Evolutionary conservation across 2,797 vertebrate species (phyloP), one percentile per base, ranked within the genome.

Genomic region (Phalanger gymnotis): DNA sequence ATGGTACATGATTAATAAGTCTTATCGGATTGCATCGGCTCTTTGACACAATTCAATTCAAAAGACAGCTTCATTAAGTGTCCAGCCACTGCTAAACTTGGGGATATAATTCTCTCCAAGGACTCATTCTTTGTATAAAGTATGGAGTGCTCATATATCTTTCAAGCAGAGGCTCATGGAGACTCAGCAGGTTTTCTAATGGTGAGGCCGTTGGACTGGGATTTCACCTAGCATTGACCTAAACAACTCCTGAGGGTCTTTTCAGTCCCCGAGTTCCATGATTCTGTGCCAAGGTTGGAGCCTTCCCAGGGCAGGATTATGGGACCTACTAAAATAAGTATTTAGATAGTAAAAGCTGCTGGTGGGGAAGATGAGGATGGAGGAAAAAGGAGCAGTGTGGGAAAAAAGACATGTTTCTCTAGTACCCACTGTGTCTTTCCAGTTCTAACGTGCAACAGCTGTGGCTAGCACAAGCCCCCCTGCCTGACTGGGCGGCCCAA

Each of bases 101-200:
- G 40, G n/a, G 40, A 81, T 47, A 22, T 81, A 47, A 81, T 47
- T 81, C 91, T 96, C 95, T 54, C 90, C 47, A 94, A 94, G 53
- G 94, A 95, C 53, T 57, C 2, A 91, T 53, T 25, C 31, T 40
- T 92, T 96, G 92, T 51, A 57, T 31, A 51, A 93, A 95, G 91
- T 27, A 52, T 96, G 92, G 30, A 9, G 93, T 87, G 40, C 22
- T 95, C 94, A 93, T 66, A 30, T 94, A 11, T 55, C 55, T 93
- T 81, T 25, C 5, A 1, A 25, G 73, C 7, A 27, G 40, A 81
- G 73, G 40, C 22, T 81, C 7, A 11, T 81, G 73, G 19, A 2
- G 0, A 81, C 6, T 25, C 66, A 47, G n/a, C n/a, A 47, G 16
- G 40, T 25, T 47, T 47, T 47, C 73, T 10, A 47, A 9, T 27